phyloP scores from a whole-genome alignment of 1,140 invertebrate species.

The Hyles euphorbiae region DNA sequence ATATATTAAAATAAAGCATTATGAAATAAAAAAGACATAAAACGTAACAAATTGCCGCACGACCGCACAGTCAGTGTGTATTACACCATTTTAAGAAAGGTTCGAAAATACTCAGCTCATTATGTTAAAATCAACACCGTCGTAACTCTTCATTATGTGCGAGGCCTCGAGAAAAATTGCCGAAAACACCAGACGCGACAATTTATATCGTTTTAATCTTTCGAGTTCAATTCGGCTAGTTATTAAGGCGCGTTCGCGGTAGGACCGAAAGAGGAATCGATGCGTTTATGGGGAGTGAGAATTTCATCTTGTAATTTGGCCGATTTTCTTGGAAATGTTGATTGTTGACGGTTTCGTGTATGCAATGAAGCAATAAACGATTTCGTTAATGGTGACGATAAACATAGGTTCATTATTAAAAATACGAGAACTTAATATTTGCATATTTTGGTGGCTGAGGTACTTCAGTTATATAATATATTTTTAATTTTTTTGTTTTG shows the following conservation, averaged over 20 bases:
- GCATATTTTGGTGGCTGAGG: too few species aligned
- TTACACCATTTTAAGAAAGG: constrained; percentile 17
- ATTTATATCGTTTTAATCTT: constrained; percentile 40
- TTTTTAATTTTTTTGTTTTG: too few species aligned
- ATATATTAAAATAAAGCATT: too few species aligned
- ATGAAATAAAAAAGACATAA: too few species aligned
- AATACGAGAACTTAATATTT: too few species aligned
- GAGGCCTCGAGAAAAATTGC: constrained; percentile 24
- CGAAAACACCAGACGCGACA: constrained; percentile 29
- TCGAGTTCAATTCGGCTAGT: constrained; percentile 22
- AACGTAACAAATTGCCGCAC: background rate
- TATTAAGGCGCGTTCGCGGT: constrained; percentile 20
- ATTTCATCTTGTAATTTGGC: constrained; percentile 19
- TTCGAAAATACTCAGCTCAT: constrained; percentile 43
- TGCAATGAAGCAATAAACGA: background rate
- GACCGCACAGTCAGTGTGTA: constrained; percentile 11
- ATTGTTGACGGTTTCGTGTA: constrained; percentile 3
- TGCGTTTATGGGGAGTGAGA: constrained; percentile 28
- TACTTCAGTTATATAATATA: too few species aligned
- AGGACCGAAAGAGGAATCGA: constrained; percentile 12
- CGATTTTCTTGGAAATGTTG: constrained; percentile 8
- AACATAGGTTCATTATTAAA: too few species aligned
- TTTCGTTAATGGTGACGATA: too few species aligned
- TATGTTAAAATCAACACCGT: constrained; percentile 51
- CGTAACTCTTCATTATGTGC: constrained; percentile 45